A percentile compares a stretch with the other conserved stretches of the same genome.
Evolutionary conservation across 2,113 vertebrate species (phyloP).

Genomic region (Anseranas semipalmata): DNA sequence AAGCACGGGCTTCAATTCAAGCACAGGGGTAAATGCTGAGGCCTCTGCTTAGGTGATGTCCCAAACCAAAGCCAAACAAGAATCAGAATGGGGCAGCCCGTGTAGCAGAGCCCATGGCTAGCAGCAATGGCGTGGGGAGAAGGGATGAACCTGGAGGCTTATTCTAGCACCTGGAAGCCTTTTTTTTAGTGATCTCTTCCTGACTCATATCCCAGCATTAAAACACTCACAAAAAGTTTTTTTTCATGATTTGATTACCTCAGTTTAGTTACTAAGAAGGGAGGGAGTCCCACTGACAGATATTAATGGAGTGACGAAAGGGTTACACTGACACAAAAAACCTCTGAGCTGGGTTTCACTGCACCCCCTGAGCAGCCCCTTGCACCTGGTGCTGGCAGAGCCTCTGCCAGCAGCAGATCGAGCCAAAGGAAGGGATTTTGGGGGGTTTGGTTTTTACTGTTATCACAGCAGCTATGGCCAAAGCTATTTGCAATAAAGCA

Average conservation of each 20-base stretch:
- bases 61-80: not conserved
- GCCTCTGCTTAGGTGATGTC: not conserved
- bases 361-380: not conserved
- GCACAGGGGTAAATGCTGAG: not conserved
- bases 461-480: not conserved
- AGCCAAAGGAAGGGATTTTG: not conserved
- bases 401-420: not conserved
- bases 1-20: not conserved
- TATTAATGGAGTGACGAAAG: not conserved
- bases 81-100: not conserved
- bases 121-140: rapidly evolving
- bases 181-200: not conserved
- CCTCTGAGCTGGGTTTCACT: not conserved
- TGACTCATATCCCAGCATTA: not conserved
- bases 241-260: not conserved
- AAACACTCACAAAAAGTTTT: not conserved
- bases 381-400: constrained; percentile 8
- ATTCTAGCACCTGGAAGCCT: not conserved
- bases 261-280: not conserved
- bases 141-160: not conserved
- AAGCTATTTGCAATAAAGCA: constrained; percentile 17
- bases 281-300: not conserved
- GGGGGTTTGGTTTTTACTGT: not conserved
- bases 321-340: not conserved
- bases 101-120: not conserved